A percentile compares a stretch with the other conserved stretches of the same genome.
Conservation (phyloP, 2,113 vertebrate species). For the Notiomystis cincta region DNA sequence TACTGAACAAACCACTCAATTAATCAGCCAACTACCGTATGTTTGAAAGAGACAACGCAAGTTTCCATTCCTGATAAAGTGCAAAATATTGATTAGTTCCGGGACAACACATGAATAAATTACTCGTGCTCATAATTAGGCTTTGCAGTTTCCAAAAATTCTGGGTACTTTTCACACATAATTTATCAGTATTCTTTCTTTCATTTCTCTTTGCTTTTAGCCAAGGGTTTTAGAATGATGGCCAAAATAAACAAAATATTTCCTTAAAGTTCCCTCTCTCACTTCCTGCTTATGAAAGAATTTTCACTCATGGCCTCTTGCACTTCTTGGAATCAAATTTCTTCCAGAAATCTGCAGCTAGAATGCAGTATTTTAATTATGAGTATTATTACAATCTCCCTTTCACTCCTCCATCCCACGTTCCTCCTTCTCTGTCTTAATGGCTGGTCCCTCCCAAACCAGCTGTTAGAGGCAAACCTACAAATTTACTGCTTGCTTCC, state of each 20-base stretch:
- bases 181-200: slow-evolving; percentile 47
- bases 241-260: slow-evolving; percentile 64
- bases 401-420: slow-evolving; percentile 14
- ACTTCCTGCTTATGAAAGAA: slow-evolving; percentile 68
- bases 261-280: slow-evolving; percentile 45
- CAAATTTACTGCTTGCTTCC: slow-evolving; percentile 30
- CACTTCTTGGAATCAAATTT: slow-evolving; percentile 61
- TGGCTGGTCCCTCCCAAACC: neutral
- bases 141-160: neutral
- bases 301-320: slow-evolving; percentile 60
- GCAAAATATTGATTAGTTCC: slow-evolving; percentile 44
- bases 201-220: slow-evolving; percentile 32
- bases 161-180: slow-evolving; percentile 23
- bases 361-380: slow-evolving; percentile 59
- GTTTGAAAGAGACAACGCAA: slow-evolving; percentile 5
- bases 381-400: slow-evolving; percentile 52
- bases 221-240: neutral
- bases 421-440: slow-evolving; percentile 5
- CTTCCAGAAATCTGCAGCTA: slow-evolving; percentile 46
- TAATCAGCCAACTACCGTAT: slow-evolving; percentile 56
- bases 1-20: slow-evolving; percentile 44
- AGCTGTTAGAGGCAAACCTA: slow-evolving; percentile 32
- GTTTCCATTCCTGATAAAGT: slow-evolving; percentile 40
- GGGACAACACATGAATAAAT: slow-evolving; percentile 17
- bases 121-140: neutral